Conservation (phyloP, 2,888 invertebrate genomes). For the Synergus laeviventris region DNA sequence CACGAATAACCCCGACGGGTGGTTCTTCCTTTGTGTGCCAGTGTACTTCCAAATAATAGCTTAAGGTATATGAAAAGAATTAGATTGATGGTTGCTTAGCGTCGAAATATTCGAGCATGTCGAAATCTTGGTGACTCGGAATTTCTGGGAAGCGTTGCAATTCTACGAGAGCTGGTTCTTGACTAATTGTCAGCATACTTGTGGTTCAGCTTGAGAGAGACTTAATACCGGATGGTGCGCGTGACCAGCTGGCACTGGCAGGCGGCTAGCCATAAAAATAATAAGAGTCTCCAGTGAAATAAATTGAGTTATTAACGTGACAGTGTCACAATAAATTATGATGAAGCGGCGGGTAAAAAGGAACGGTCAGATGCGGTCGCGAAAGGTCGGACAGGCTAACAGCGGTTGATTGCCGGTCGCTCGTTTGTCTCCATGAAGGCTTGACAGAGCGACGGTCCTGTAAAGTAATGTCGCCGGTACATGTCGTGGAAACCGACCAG, state of each 20-base stretch:
- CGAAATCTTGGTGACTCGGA: not conserved
- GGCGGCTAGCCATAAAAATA: slow-evolving; percentile 65
- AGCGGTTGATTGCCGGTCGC: slow-evolving; percentile 75
- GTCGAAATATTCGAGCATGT: not conserved
- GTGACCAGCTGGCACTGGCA: slow-evolving; percentile 51
- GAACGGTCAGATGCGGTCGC: slow-evolving; percentile 71
- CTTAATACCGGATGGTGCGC: slow-evolving; percentile 23
- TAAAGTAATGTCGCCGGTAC: slow-evolving; percentile 50
- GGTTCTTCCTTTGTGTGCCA: slow-evolving; percentile 32
- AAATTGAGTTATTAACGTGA: slow-evolving; percentile 76
- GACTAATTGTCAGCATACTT: slow-evolving; percentile 36
- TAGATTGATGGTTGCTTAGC: not conserved
- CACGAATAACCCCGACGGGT: slow-evolving; percentile 8
- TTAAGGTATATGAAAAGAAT: slow-evolving; percentile 5
- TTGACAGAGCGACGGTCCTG: slow-evolving; percentile 70
- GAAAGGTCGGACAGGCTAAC: slow-evolving; percentile 75
- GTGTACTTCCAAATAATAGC: too few species aligned
- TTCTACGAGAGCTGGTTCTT: not conserved
- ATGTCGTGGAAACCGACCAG: slow-evolving; percentile 47
- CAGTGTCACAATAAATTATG: slow-evolving; percentile 76
- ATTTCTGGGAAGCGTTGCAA: not conserved
- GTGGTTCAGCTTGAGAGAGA: slow-evolving; percentile 17
- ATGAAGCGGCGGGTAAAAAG: slow-evolving; percentile 74
- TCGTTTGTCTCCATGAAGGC: slow-evolving; percentile 75
- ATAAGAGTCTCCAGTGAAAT: slow-evolving; percentile 72